Percentiles rank a stretch among this genome's conserved stretches.
phyloP scores from a whole-genome alignment of 2,797 vertebrate genomes.

The Fringilla coelebs region DNA sequence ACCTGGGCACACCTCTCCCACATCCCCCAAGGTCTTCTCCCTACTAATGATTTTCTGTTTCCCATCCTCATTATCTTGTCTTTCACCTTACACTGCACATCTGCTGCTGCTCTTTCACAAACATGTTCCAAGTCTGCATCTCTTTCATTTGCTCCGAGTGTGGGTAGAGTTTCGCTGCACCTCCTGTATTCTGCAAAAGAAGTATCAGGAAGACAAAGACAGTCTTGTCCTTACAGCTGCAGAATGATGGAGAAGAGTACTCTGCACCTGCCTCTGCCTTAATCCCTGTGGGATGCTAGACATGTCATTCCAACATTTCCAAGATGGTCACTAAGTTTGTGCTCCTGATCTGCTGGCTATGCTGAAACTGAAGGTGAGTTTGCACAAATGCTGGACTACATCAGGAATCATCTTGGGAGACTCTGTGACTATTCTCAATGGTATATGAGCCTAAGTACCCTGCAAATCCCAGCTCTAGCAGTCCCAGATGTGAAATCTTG shows the following conservation, averaged over 20 bases:
- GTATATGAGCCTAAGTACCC: background rate
- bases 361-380: background rate
- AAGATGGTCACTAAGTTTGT: background rate
- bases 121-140: background rate
- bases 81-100: background rate
- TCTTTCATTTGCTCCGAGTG: accelerated
- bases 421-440: background rate
- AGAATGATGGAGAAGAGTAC: background rate
- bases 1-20: background rate
- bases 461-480: background rate
- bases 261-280: background rate
- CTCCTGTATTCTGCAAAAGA: background rate
- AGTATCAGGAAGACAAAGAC: background rate
- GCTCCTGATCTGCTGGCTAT: background rate
- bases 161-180: background rate
- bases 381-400: background rate
- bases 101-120: background rate
- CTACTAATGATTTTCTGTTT: background rate
- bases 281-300: background rate
- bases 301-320: background rate
- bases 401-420: background rate
- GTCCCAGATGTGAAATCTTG: background rate
- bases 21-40: background rate
- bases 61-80: background rate
- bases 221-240: background rate